These are phyloP conservation scores for Rousettus leschenaultii DNA, from an alignment of 2,113 vertebrate genomes.

Conservation along the genomic window DNA sequence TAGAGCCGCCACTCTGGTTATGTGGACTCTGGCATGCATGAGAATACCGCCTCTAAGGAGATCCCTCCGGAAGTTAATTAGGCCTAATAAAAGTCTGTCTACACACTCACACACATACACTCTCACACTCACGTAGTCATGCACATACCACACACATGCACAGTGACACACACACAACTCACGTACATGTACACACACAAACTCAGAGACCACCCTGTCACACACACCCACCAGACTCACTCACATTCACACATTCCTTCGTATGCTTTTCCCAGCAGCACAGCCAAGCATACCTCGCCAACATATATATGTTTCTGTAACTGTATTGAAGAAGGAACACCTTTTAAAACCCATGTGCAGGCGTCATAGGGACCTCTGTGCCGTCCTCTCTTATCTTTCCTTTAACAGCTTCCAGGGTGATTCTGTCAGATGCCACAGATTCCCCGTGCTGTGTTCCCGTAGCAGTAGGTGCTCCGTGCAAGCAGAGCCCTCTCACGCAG, in stretches of 20 bases:
- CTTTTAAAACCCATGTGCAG: background rate
- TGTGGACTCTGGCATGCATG: background rate
- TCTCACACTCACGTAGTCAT: background rate
- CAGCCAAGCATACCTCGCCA: background rate
- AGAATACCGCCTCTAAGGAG: background rate
- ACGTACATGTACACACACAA: background rate
- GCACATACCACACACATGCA: no score
- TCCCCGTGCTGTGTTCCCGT: background rate
- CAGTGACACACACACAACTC: background rate
- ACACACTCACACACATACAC: background rate
- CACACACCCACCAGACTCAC: background rate
- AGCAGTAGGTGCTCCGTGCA: background rate
- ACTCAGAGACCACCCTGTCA: background rate
- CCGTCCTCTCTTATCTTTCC: background rate
- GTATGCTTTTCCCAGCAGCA: background rate
- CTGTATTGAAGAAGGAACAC: background rate
- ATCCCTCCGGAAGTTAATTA: background rate
- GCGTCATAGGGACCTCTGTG: background rate
- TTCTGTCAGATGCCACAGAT: background rate
- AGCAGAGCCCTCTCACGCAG: background rate
- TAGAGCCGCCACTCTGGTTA: background rate
- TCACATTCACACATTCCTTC: no score
- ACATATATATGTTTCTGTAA: background rate
- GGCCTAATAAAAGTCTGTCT: background rate
- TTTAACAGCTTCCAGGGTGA: background rate